phyloP scores from a whole-genome alignment of 2,797 vertebrate genomes.

The Sus cebifrons region DNA sequence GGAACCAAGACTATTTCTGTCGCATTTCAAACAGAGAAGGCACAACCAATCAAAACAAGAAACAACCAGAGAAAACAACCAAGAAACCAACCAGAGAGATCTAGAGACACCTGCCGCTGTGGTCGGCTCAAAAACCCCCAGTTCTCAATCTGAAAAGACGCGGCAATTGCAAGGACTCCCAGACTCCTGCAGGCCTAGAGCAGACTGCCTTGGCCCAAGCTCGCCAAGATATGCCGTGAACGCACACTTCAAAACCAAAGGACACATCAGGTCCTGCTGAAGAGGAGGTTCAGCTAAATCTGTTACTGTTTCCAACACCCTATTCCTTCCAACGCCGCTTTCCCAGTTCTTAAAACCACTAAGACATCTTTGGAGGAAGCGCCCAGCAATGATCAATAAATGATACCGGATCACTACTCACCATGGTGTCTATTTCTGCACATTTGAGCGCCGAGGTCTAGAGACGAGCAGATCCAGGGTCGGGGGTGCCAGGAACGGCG shows the following conservation, averaged over 20 bases:
- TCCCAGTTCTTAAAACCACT: not conserved
- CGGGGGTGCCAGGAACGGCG: not conserved
- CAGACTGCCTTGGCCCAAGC: not conserved
- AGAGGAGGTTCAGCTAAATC: conserved; percentile 15
- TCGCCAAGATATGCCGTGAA: not conserved
- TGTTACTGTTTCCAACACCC: not conserved
- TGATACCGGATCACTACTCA: no score
- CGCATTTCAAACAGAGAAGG: not conserved
- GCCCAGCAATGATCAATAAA: not conserved
- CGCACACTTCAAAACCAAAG: not conserved
- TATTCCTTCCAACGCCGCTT: not conserved
- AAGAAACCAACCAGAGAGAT: not conserved
- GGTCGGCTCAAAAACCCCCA: not conserved
- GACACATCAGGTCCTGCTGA: not conserved
- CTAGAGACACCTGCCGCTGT: not conserved
- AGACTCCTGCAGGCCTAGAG: not conserved
- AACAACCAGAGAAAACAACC: not conserved
- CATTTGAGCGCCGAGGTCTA: not conserved
- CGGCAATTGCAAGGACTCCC: not conserved
- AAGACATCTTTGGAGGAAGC: not conserved
- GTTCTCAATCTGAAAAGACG: not conserved
- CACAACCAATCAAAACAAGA: not conserved
- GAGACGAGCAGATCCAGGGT: not conserved
- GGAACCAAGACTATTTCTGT: conserved; percentile 29
- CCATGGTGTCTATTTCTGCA: not conserved